These are phyloP conservation scores for Tetraneura akinire DNA, from an alignment of 1,140 invertebrate genomes.

Conservation along the genomic window DNA sequence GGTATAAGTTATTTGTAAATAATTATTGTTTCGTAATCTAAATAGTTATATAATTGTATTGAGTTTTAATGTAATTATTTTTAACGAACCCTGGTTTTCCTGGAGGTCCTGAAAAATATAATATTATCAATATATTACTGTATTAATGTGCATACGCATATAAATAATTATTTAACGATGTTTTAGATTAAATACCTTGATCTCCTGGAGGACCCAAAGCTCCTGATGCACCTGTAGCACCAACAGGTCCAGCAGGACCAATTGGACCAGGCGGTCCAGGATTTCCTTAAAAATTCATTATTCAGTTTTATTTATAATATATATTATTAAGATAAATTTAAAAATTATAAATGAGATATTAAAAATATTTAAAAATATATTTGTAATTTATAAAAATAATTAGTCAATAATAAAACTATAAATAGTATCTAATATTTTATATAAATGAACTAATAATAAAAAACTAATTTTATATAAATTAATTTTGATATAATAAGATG, in stretches of 20 bases:
- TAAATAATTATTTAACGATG: not conserved
- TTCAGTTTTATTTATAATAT: too few relatives aligned
- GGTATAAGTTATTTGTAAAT: too few relatives aligned
- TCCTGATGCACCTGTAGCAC: slow-evolving; percentile 70
- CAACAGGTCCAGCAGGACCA: slow-evolving; percentile 67
- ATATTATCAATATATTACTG: too few relatives aligned
- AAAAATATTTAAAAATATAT: too few relatives aligned
- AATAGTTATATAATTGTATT: too few relatives aligned
- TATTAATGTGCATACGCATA: not conserved
- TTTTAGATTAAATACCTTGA: slow-evolving; percentile 61
- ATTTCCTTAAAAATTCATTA: slow-evolving; percentile 56
- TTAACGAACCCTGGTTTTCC: slow-evolving; percentile 66
- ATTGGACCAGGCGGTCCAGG: slow-evolving; percentile 70
- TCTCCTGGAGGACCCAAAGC: slow-evolving; percentile 70
- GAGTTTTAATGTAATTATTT: not conserved
- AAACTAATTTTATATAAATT: too few relatives aligned
- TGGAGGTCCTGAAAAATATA: slow-evolving; percentile 64
- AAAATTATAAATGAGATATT: too few relatives aligned
- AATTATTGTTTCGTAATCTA: too few relatives aligned
- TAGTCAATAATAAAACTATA: too few relatives aligned
- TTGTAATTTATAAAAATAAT: too few relatives aligned
- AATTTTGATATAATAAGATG: not conserved
- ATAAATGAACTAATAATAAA: too few relatives aligned
- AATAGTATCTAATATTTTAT: not conserved
- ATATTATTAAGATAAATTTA: too few relatives aligned